Evolutionary conservation across 53 echinoderm and acorn worm species (phyloP), one percentile per base, ranked within the genome.

Genomic region (Crossaster papposus): DNA sequence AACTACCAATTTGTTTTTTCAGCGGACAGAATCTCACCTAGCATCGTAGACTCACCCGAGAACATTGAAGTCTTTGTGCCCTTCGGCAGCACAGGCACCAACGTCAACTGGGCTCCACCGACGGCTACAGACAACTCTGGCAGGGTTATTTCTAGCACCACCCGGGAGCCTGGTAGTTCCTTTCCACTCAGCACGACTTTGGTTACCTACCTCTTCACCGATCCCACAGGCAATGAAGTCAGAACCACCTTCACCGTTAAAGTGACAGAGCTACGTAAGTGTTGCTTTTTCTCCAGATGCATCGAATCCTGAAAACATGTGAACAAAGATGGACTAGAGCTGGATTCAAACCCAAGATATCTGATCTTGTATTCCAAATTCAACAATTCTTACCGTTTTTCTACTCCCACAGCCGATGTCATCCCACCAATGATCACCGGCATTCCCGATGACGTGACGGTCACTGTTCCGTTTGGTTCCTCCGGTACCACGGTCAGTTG

Each of bases 51-150:
- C 87, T 77, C 81, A 2, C 85, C 90, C 8, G 37, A 8, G 9
- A 51, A 92, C 50, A 89, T 92, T 72, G 62, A 58, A 22, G 82
- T 92, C 36, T 82, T 74, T 29, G 89, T 92, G 9, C 83, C 92
- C 4, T 72, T 92, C 26, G 92, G 92, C 22, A 78, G 72, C 9
- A 37, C 77, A 17, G 93, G 93, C 23, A 10, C 85, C 54, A 75
- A 53, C 35, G 90, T 92, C 9, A 65, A 78, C 32, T 94, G 75
- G 89, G 17, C 71, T 18, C 92, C 85, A 24, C 94, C 94, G 18
- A 83, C 89, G 14, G 95, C 93, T 17, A 78, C 64, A 1, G 95
- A 95, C 58, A 70, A 90, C 50, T 91, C 93, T 77, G 93, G 85
- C 35, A 30, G 83, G 11, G 85, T 76, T 26, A 81, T 68, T 17